Base-by-base conservation (phyloP, 1,140 invertebrate species). In the Trialeurodes vaporariorum region DNA sequence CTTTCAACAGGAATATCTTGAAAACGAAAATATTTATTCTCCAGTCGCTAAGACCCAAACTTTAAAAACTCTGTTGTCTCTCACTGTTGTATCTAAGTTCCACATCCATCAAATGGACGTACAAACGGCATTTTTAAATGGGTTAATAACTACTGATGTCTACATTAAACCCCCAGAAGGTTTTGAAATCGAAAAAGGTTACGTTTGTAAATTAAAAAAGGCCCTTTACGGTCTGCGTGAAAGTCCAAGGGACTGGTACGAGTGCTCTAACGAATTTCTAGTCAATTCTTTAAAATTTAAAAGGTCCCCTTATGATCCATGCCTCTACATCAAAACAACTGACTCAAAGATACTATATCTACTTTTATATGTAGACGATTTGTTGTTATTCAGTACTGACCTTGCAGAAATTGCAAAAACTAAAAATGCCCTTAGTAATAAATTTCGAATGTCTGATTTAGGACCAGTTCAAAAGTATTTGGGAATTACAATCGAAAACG, bases 1-100 rank as follows among this genome's bases (percentile, higher is more conserved):
- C 0, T 71, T 71, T 64, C 68, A 71, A 59, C 68, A 71, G 58
- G 65, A 71, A 61, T 61, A 24, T 21, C 27, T 67, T n/a, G 25
- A 23, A 59, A 17, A 69, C 21, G 63, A 64, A 13, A 63, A 71
- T 27, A 62, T 69, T 9, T 68, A 68, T n/a, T 60, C 67, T 2
- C 69, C 67, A 27, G 67, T 66, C 2, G 67, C 61, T 0, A 70
- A 34, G 25, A 65, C 22, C 22, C 69, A 70, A 58, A 68, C 59
- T 1, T 49, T 70, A n/a, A 70, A 61, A 67, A 25, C 62, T n/a
- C n/a, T 70, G 49, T 61, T 70, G 1, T 59, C 69, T 62, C 62
- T 27, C 9, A 27, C 67, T 49, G 1, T 59, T 0, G 62, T 63
- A 5, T 63, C 68, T 26, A 63, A 12, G 21, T 65, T 70, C 13